Evolutionary conservation across 2,888 invertebrate species (phyloP), one percentile per base, ranked within the genome.

Genomic region (Orgyia antiqua): DNA sequence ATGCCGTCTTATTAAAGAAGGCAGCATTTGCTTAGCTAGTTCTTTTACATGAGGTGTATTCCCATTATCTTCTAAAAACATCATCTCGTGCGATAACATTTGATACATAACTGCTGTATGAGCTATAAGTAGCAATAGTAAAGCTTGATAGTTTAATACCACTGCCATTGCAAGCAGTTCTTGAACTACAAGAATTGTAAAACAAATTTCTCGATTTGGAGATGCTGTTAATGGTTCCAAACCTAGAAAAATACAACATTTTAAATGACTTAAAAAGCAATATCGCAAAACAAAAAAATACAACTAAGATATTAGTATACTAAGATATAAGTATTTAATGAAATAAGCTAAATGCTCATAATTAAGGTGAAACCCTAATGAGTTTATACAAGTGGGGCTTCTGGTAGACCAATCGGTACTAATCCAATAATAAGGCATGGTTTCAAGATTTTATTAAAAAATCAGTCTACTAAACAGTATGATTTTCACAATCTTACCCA

Each of bases 81-180:
- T 42, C 36, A 79, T 60, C 36, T 83, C 83, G 2, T 63, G 48
- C 0, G 77, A 48, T 6, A 84, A 45, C 35, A 82, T 45, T 18
- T 62, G 51, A 27, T 70, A 82, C 68, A 79, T 73, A 1, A 51
- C 45, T 2, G 78, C 45, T 2, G 79, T 79, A 33, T 83, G 78
- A 0, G 65, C 65, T 33, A 83, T 70, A 2, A 80, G 47, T 9
- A 80, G 58, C 1, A 79, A 29, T 1, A 82, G 46, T 1, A 77
- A 44, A 1, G 61, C 61, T 50, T 83, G 82, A 31, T 69, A 84
- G 40, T 70, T 71, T 0, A 82, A 51, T 0, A 58, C 67, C 2
- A 68, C 61, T 0, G 28, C 35, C 39, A 62, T 57, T 24, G 76
- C 71, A 1, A 45, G 44, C 0, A 66, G 0, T 43, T 83, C 79